Evolutionary conservation across 2,888 invertebrate genomes (phyloP).

Genomic region (Xylota sylvarum): DNA sequence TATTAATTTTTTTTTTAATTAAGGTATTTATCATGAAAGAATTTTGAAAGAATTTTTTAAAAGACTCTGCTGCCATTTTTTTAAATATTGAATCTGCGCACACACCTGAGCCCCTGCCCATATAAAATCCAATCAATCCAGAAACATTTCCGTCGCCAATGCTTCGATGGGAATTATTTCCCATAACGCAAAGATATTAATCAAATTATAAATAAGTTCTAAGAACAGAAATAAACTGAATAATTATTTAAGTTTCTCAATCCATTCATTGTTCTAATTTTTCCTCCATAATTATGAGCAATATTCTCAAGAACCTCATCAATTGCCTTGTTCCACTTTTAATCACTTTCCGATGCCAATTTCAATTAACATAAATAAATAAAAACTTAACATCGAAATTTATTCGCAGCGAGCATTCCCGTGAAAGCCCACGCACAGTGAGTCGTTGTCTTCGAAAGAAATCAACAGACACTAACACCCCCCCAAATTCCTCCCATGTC

Average conservation of each 20-base stretch:
- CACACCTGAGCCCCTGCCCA: too few relatives aligned
- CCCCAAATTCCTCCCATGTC: neutral
- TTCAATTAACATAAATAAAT: conserved; percentile 40
- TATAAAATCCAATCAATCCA: too few relatives aligned
- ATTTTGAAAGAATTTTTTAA: too few relatives aligned
- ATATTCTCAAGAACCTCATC: conserved; percentile 15
- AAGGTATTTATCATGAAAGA: too few relatives aligned
- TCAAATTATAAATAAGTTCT: neutral
- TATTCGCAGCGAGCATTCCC: conserved; percentile 36
- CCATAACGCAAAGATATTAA: too few relatives aligned
- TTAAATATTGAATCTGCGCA: too few relatives aligned
- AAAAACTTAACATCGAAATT: conserved; percentile 31
- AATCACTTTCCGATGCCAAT: conserved; percentile 55
- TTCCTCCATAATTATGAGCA: conserved; percentile 12
- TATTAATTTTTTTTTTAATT: too few relatives aligned
- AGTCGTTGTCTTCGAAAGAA: neutral
- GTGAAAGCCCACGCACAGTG: conserved; percentile 33
- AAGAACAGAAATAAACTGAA: neutral
- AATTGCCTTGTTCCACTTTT: conserved; percentile 64
- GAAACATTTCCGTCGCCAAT: too few relatives aligned
- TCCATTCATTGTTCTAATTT: neutral
- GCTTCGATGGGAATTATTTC: too few relatives aligned
- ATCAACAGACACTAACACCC: conserved; percentile 21
- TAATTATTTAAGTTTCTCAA: too few relatives aligned
- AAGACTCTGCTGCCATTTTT: too few relatives aligned